These are phyloP conservation scores for Melanocharis versteri DNA, from an alignment of 2,113 vertebrate genomes.

Conservation along the genomic window DNA sequence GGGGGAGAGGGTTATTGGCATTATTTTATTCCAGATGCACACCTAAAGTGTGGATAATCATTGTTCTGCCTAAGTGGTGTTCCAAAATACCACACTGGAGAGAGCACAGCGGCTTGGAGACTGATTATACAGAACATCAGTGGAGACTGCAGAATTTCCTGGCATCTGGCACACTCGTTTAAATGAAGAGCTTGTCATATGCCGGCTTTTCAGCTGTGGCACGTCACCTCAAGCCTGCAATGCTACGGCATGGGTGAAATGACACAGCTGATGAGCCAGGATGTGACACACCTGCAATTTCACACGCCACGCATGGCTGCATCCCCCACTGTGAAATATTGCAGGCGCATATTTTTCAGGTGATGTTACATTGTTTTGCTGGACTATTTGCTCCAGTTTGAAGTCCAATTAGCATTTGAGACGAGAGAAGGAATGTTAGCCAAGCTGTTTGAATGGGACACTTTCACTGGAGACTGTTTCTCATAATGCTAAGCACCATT, in stretches of 20 bases:
- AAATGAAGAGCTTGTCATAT: constrained; percentile 16
- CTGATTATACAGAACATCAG: constrained; percentile 3
- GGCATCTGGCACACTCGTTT: constrained; percentile 34
- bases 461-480: not conserved
- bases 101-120: not conserved
- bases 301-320: not conserved
- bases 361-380: not conserved
- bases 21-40: not conserved
- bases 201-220: constrained; percentile 15
- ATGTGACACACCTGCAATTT: not conserved
- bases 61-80: not conserved
- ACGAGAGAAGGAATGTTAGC: not conserved
- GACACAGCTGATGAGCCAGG: not conserved
- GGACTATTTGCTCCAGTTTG: not conserved
- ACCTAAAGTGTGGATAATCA: not conserved
- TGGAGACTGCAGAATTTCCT: constrained; percentile 12
- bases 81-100: constrained; percentile 6
- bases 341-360: not conserved
- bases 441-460: not conserved
- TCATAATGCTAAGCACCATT: not conserved
- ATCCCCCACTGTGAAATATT: not conserved
- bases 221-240: not conserved
- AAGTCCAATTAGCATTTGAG: constrained; percentile 16
- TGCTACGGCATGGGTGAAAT: not conserved
- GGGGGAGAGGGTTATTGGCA: not conserved